Evolutionary conservation across 1,140 invertebrate genomes (phyloP).

Genomic region (Dendroctonus valens): DNA sequence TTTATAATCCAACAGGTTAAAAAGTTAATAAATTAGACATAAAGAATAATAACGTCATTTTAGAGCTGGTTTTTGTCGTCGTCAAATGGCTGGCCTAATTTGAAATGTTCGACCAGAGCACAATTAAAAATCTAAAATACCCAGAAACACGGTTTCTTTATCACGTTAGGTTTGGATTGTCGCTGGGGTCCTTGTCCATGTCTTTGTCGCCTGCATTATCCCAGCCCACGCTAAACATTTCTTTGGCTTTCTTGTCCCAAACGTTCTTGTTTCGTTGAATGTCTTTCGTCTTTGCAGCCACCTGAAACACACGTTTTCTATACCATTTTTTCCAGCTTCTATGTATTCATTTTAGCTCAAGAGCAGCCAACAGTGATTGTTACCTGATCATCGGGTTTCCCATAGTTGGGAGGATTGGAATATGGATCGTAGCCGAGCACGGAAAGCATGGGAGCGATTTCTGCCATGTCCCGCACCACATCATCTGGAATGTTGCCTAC

Average conservation of each 20-base stretch:
- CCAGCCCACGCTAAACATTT: slow-evolving; percentile 49
- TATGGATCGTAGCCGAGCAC: slow-evolving; percentile 92
- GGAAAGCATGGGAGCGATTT: slow-evolving; percentile 89
- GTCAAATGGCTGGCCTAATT: background rate
- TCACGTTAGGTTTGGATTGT: slow-evolving; percentile 41
- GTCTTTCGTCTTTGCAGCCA: slow-evolving; percentile 75
- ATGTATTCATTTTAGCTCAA: no score
- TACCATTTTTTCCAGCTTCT: no score
- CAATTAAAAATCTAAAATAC: slow-evolving; percentile 21
- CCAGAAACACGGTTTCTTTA: slow-evolving; percentile 10
- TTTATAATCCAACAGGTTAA: background rate
- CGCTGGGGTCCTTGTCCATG: slow-evolving; percentile 45
- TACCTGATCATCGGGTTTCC: slow-evolving; percentile 79
- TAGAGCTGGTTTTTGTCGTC: background rate
- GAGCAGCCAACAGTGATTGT: no score
- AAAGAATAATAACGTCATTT: background rate
- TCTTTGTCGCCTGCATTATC: slow-evolving; percentile 41
- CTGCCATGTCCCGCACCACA: slow-evolving; percentile 86
- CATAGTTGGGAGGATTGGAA: slow-evolving; percentile 91
- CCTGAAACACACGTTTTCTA: slow-evolving; percentile 51
- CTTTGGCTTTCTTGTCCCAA: slow-evolving; percentile 58
- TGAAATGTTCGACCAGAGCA: slow-evolving; percentile 10
- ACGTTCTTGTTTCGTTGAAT: slow-evolving; percentile 56
- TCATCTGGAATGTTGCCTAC: slow-evolving; percentile 89
- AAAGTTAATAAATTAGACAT: background rate